phyloP scores from a whole-genome alignment of 2,888 invertebrate species.

The Margaritifera margaritifera region DNA sequence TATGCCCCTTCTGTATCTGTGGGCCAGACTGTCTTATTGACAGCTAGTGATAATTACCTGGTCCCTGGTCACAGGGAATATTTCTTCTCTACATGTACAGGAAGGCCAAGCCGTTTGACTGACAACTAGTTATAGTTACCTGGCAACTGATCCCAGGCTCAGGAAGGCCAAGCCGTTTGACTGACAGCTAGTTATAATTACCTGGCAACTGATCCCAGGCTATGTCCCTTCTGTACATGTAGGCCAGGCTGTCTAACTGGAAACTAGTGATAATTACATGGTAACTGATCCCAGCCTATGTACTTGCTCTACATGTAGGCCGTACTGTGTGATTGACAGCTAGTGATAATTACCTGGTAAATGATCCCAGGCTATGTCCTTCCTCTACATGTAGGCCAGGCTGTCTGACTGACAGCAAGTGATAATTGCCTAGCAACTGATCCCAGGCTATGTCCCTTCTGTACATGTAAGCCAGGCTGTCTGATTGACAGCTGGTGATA shows the following conservation, averaged over 20 bases:
- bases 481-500: too few relatives aligned
- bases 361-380: too few relatives aligned
- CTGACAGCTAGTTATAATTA: constrained; percentile 13
- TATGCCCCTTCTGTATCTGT: too few relatives aligned
- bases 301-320: constrained; percentile 61
- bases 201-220: constrained; percentile 65
- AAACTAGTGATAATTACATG: constrained; percentile 46
- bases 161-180: too few relatives aligned
- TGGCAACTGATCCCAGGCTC: too few relatives aligned
- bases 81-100: constrained; percentile 60
- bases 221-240: constrained; percentile 63
- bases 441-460: constrained; percentile 59
- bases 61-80: constrained; percentile 62
- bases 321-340: too few relatives aligned
- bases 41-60: constrained; percentile 42
- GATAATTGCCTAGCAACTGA: constrained; percentile 60
- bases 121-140: too few relatives aligned
- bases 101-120: too few relatives aligned
- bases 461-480: constrained; percentile 66
- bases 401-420: too few relatives aligned
- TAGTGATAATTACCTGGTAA: too few relatives aligned
- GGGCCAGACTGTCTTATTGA: too few relatives aligned
- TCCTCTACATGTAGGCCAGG: too few relatives aligned
- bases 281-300: constrained; percentile 63
- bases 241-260: constrained; percentile 44